Base-by-base conservation (phyloP, 1,140 invertebrate genomes). In the Drosophila yakuba region DNA sequence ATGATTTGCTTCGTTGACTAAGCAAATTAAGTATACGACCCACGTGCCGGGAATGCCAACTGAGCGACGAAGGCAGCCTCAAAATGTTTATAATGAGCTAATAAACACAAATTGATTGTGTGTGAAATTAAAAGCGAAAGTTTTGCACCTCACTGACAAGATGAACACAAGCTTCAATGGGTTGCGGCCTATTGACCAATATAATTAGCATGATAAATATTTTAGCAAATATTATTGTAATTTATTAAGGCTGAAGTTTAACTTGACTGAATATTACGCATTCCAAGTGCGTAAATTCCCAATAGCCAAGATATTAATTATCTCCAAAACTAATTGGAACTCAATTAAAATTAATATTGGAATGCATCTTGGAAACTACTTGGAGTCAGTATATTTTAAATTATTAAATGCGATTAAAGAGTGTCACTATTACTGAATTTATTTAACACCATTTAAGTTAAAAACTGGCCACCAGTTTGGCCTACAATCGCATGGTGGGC, bases 1-100 rank as follows among this genome's bases (percentile, higher is more conserved):
- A 89, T 89, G 80, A 89, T 89, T 84, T 89, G 84, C 84, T 89
- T 74, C 77, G 80, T 80, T 89, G 84, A 83, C 64, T 88, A 84
- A 80, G 69, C 75, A 89, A 89, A 89, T 89, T 89, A 89, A 89
- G 80, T 74, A 78, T 84, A 89, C 80, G 85, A 60, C 60, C 76
- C 68, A 79, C 77, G 75, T 79, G 75, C 56, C 25, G 10, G 45
- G 75, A 79, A 61, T 79, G 61, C 41, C 50, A 78, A 79, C 36
- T 20, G 17, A 38, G 17, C 32, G 17, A 17, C 0, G 17, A 2
- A 39, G 15, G 36, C 23, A 10, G 44, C 52, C 44, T 41, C 52
- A 58, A 78, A 78, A 75, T 74, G 71, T 84, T 83, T 84, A 76
- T 84, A 84, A 84, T 84, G 76, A 83, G 76, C 67, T 51, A 64